Conservation (phyloP, 2,797 vertebrate species). For the Pangasius krempfi region DNA sequence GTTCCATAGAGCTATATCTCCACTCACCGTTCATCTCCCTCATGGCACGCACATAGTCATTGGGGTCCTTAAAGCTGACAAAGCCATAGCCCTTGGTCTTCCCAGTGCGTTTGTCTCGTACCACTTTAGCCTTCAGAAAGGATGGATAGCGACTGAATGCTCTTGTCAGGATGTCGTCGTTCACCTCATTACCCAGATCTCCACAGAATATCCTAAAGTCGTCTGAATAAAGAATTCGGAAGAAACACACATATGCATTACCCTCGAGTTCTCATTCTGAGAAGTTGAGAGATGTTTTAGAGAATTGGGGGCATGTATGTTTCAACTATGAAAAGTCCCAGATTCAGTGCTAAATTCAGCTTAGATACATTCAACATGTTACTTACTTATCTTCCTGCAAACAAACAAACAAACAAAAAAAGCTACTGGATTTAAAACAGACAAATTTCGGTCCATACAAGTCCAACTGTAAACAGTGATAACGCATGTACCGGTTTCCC, state of each 20-base stretch:
- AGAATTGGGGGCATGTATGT: background rate
- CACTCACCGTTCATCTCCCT: conserved; percentile 91
- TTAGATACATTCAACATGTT: background rate
- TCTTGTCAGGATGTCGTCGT: conserved; percentile 89
- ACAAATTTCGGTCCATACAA: background rate
- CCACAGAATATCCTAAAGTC: conserved; percentile 95
- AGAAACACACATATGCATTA: background rate
- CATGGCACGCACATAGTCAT: conserved; percentile 92
- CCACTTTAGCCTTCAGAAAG: conserved; percentile 92
- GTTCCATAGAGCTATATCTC: background rate
- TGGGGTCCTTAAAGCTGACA: conserved; percentile 93
- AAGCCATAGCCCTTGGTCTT: conserved; percentile 95
- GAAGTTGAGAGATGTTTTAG: background rate
- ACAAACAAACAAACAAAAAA: background rate
- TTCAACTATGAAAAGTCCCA: background rate
- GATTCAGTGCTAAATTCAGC: background rate
- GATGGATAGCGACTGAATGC: conserved; percentile 92
- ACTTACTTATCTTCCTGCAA: too few relatives aligned
- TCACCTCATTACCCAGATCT: conserved; percentile 91
- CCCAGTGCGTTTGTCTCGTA: conserved; percentile 89
- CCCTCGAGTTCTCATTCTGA: background rate
- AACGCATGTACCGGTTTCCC: conserved; percentile 81
- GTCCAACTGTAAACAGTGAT: background rate
- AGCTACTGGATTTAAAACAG: background rate
- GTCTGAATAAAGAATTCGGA: conserved; percentile 68